Conservation (phyloP, 2,888 invertebrate species). For the Philonicus albiceps region DNA sequence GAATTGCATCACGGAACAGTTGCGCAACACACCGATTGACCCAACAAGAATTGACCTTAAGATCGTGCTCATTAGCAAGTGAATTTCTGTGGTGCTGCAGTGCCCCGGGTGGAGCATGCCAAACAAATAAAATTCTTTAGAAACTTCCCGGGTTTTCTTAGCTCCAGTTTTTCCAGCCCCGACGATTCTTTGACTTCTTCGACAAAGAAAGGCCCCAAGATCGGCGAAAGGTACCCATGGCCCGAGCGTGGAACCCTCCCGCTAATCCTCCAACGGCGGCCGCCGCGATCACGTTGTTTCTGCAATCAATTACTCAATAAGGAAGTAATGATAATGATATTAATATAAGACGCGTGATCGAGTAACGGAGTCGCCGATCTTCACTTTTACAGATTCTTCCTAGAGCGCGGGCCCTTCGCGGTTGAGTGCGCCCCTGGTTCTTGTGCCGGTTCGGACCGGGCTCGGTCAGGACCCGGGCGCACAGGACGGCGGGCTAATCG, state of each 20-base stretch:
- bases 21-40: constrained; percentile 25
- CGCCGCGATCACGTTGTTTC: constrained; percentile 13
- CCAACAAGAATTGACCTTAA: constrained; percentile 37
- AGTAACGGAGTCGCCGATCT: constrained; percentile 48
- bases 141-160: not conserved
- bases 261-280: not conserved
- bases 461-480: not conserved
- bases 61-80: constrained; percentile 45
- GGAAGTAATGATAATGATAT: constrained; percentile 53
- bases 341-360: constrained; percentile 52
- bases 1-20: constrained; percentile 10
- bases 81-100: not conserved
- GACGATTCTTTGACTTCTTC: not conserved
- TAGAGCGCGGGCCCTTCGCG: constrained; percentile 6
- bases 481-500: constrained; percentile 1
- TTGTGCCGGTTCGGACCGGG: constrained; percentile 28
- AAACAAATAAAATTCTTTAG: constrained; percentile 28
- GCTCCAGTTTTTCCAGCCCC: not conserved
- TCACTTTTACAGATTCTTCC: constrained; percentile 33
- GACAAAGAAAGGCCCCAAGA: not conserved
- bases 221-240: constrained; percentile 21
- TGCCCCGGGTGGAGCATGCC: constrained; percentile 9
- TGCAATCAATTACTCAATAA: constrained; percentile 53
- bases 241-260: not conserved
- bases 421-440: constrained; percentile 38